Evolutionary conservation across 37 sponge, comb jelly and placozoan genomes (phyloP), one percentile per base, ranked within the genome.

Genomic region (Spongilla lacustris): DNA sequence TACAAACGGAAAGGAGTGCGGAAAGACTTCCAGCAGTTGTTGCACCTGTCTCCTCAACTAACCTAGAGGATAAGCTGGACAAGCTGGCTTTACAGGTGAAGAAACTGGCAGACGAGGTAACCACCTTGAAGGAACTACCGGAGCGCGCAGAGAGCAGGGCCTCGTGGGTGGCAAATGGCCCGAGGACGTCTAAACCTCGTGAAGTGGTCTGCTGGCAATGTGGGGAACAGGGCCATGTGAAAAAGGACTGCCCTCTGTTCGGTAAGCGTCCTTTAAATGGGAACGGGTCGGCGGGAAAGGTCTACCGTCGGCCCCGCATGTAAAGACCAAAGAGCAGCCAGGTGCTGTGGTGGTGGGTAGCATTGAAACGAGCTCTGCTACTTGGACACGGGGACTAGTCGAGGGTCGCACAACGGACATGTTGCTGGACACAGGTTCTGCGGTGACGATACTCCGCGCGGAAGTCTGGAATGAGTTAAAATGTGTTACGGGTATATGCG

Each of bases 361-460:
- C 58, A 17, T 58, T 58, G 58, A 58, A 58, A 58, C 58, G 58
- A 58, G 19, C 58, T 58, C 1, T 17, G 58, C 58, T 58, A 58
- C 58, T 14, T 58, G 58, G 58, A 58, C 12, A 58, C 46, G 46
- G 4, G 46, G 8, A 46, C 46, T 46, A 46, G 46, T 46, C 46
- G 46, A 46, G 46, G 46, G 46, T 46, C 46, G 46, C 46, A 46
- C 46, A 46, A 46, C 11, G 19, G 58, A 58, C 11, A 58, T 58
- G 58, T 58, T 58, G 58, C 58, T 58, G 58, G 58, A 58, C 58
- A 58, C 58, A 58, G 58, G 58, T 58, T n/a, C 58, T 58, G 58
- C 58, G 11, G 58, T 58, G 58, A 58, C 58, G 58, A 58, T 58
- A 6, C 58, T 58, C 21, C 4, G 58, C 58, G 19, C 58, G 21